A percentile compares a stretch with the other conserved stretches of the same genome.
phyloP scores from a whole-genome alignment of 2,797 vertebrate species.

The Phylloscopus collybita region DNA sequence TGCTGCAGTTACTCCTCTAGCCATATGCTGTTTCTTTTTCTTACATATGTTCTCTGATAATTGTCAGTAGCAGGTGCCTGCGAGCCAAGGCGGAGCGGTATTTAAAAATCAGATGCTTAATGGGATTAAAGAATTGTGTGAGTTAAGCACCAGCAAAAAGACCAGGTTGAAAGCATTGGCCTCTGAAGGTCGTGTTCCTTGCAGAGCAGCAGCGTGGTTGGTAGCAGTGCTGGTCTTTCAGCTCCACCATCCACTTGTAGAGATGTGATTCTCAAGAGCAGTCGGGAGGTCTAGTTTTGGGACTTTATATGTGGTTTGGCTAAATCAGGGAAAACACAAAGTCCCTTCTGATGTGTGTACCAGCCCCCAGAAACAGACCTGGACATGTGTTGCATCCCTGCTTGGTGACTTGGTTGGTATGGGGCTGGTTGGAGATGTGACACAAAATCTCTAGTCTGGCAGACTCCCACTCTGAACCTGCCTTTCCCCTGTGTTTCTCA shows the following conservation, averaged over 20 bases:
- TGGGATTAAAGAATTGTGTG: background rate
- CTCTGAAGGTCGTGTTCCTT: fast-evolving
- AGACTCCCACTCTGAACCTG: background rate
- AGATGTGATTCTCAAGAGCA: background rate
- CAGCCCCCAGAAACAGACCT: background rate
- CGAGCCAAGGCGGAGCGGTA: background rate
- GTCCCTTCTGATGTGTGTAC: background rate
- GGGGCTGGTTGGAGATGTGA: background rate
- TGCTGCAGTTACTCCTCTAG: background rate
- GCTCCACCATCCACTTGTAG: background rate
- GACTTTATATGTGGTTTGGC: background rate
- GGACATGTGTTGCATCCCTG: fast-evolving
- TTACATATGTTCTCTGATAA: constrained; percentile 50
- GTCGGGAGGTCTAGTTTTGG: background rate
- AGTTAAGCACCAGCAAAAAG: background rate
- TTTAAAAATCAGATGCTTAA: constrained; percentile 38
- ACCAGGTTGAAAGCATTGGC: background rate
- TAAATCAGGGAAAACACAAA: background rate
- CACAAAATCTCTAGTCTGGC: background rate
- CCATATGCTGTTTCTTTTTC: constrained; percentile 51
- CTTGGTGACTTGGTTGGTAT: background rate
- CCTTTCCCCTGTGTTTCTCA: background rate
- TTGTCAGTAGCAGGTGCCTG: constrained; percentile 48
- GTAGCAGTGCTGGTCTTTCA: background rate
- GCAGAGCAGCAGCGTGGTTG: fast-evolving